These are phyloP conservation scores for Noturus placidus DNA, from an alignment of 2,113 vertebrate genomes.

Conservation along the genomic window DNA sequence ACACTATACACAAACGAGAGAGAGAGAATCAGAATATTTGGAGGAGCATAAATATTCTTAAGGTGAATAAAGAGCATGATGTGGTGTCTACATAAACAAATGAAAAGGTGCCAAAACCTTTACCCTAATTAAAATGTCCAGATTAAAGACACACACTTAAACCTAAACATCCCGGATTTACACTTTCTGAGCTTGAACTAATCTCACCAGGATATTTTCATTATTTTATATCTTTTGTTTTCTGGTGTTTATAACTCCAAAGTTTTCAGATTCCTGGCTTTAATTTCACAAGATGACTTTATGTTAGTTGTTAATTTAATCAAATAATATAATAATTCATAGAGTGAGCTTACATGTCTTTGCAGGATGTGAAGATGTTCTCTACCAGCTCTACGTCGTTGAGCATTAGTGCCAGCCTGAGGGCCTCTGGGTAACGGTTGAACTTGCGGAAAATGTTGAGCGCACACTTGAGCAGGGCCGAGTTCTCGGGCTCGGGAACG, in stretches of 20 bases:
- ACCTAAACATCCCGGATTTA: neutral
- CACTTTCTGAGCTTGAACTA: neutral
- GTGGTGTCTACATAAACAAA: neutral
- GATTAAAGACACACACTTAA: neutral
- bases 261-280: neutral
- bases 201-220: neutral
- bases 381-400: constrained; percentile 96
- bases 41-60: neutral
- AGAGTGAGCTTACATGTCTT: constrained; percentile 84
- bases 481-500: constrained; percentile 95
- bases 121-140: neutral
- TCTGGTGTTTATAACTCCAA: neutral
- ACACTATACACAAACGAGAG: constrained; percentile 71
- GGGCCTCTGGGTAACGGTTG: constrained; percentile 90
- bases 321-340: too few relatives aligned
- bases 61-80: neutral
- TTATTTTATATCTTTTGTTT: neutral
- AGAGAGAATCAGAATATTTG: neutral
- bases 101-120: neutral
- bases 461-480: constrained; percentile 88
- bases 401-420: constrained; percentile 93
- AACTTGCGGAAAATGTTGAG: constrained; percentile 96
- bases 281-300: neutral
- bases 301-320: too few relatives aligned
- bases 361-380: constrained; percentile 98